Base-by-base conservation (phyloP, 2,113 vertebrate genomes). In the Gavialis gangeticus region DNA sequence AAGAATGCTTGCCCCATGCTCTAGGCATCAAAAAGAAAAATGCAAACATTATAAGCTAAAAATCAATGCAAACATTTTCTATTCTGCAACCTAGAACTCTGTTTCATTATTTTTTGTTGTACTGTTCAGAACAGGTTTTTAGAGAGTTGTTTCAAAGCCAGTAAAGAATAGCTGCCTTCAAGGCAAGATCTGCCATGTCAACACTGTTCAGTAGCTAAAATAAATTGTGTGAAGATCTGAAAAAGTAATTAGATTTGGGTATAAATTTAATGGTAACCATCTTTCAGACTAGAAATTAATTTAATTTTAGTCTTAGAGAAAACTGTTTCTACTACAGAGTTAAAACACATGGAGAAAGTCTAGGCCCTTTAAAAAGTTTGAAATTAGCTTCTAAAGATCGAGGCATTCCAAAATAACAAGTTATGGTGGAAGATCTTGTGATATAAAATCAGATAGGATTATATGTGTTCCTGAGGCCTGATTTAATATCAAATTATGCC, bases 251-350 rank as follows among this genome's bases (percentile, higher is more conserved):
- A 91, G 92, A 34, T 4, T 1, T 13, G 71, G 84, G 85, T 81
- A 91, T 34, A 0, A 84, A 90, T 84, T 90, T 95, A 92, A 78
- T 82, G 76, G 27, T 80, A 94, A 58, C 92, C 85, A 22, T 22
- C 55, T 88, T 82, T 62, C 87, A 66, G 93, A 91, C 78, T 67
- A 30, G 73, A 78, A 88, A 30, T 63, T 84, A 86, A 95, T 94
- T 88, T 79, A n/a, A 88, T 91, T 95, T 92, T 82, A 34, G n/a
- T 87, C 73, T 91, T 93, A 87, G 55, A 91, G 66, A 71, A 91
- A 88, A 84, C 19, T 85, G 85, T 91, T 79, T 87, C 77, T 80
- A 60, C 64, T 62, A n/a, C 0, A 90, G 88, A 87, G 55, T 62
- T 34, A 75, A 34, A 91, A 46, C 79, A 83, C 54, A 46, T 64